A percentile compares a stretch with the other conserved stretches of the same genome.
Evolutionary conservation across 1,140 invertebrate genomes (phyloP).

Genomic region (Diuraphis noxia): DNA sequence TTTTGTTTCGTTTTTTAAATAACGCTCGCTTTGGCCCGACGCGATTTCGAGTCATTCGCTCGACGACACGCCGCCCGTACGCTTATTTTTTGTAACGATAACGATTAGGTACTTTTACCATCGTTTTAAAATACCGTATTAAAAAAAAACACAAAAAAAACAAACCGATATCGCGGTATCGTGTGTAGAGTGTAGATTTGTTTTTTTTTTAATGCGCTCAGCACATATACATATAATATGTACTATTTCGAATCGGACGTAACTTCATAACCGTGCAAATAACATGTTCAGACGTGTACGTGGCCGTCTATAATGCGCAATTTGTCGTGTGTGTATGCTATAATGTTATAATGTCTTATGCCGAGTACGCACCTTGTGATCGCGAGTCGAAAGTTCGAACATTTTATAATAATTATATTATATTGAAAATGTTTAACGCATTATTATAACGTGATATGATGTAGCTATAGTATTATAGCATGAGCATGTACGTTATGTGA

Average conservation of each 20-base stretch:
- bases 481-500: too few species aligned
- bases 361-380: not conserved
- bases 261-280: not conserved
- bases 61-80: not conserved
- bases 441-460: too few species aligned
- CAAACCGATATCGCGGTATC: too few species aligned
- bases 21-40: not conserved
- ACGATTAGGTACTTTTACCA: not conserved
- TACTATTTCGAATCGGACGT: not conserved
- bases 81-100: not conserved
- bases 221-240: too few species aligned
- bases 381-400: not conserved
- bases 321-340: not conserved
- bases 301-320: not conserved
- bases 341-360: not conserved
- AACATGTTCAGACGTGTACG: not conserved
- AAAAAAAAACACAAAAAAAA: not conserved
- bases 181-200: too few species aligned
- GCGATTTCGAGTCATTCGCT: not conserved
- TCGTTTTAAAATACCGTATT: not conserved
- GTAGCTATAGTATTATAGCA: too few species aligned
- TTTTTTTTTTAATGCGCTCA: not conserved
- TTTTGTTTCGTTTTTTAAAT: not conserved
- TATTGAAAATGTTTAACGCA: too few species aligned
- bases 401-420: too few species aligned